Evolutionary conservation across 2,888 invertebrate genomes (phyloP).

Genomic region (Choristoneura rosaceana): DNA sequence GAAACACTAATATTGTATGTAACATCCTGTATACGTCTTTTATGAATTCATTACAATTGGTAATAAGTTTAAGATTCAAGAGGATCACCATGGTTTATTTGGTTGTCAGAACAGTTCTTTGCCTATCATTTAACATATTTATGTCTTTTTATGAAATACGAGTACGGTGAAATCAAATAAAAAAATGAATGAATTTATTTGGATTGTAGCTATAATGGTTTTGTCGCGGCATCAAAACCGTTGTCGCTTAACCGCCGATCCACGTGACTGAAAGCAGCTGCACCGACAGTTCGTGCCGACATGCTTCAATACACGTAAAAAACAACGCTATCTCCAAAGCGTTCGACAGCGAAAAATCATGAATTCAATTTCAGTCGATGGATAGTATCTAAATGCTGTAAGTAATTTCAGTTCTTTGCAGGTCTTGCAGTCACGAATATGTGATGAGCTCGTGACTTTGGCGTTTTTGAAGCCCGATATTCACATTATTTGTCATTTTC

Average conservation of each 20-base stretch:
- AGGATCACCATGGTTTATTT: no score
- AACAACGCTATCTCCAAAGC: slow-evolving; percentile 49
- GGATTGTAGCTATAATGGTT: slow-evolving; percentile 5
- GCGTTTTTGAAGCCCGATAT: no score
- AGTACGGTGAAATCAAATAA: no score
- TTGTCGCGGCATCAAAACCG: slow-evolving; percentile 54
- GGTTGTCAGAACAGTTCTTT: no score
- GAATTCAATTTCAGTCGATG: not conserved
- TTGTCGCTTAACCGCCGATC: slow-evolving; percentile 61
- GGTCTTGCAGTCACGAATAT: not conserved
- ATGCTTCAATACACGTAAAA: slow-evolving; percentile 58
- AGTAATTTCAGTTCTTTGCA: not conserved
- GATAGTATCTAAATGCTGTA: not conserved
- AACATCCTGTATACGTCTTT: no score
- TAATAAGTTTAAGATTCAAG: no score
- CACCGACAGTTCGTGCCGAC: slow-evolving; percentile 61
- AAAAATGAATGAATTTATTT: not conserved
- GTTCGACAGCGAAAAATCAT: slow-evolving; percentile 46
- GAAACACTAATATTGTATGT: no score
- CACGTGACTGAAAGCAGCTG: slow-evolving; percentile 73
- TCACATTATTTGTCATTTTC: no score
- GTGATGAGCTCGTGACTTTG: no score
- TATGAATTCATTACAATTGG: no score
- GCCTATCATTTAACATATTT: no score
- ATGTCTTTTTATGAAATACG: no score